Evolutionary conservation across 2,888 invertebrate genomes (phyloP).

Genomic region (Troides helena): DNA sequence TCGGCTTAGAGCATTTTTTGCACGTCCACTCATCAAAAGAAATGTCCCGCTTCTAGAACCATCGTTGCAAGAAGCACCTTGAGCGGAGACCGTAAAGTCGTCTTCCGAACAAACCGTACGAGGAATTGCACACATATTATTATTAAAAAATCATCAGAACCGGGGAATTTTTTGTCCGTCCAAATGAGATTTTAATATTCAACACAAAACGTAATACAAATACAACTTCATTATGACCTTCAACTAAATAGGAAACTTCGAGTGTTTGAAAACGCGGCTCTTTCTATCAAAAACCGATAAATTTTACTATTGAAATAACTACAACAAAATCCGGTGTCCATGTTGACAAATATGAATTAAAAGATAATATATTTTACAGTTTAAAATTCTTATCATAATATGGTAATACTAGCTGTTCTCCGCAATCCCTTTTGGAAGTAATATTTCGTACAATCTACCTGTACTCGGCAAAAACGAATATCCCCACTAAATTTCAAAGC

Average conservation of each 20-base stretch:
- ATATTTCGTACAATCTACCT: too few relatives aligned
- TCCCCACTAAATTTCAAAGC: too few relatives aligned
- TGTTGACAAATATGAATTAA: background rate
- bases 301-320: background rate
- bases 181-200: slow-evolving; percentile 43
- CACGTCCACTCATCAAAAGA: slow-evolving; percentile 34
- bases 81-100: background rate
- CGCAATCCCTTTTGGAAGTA: too few relatives aligned
- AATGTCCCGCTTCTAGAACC: slow-evolving; percentile 26
- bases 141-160: slow-evolving; percentile 28
- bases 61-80: slow-evolving; percentile 16
- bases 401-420: too few relatives aligned
- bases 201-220: slow-evolving; percentile 25
- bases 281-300: background rate
- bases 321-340: background rate
- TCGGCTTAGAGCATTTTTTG: slow-evolving; percentile 37
- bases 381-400: too few relatives aligned
- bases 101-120: background rate
- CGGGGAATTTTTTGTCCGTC: slow-evolving; percentile 14
- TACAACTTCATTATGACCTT: slow-evolving; percentile 20
- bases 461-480: too few relatives aligned
- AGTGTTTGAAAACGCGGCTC: background rate
- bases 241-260: slow-evolving; percentile 31
- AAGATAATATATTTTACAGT: too few relatives aligned
- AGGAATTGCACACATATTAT: slow-evolving; percentile 21